phyloP scores from a whole-genome alignment of 2,888 invertebrate genomes.

The Prosapia bicincta region DNA sequence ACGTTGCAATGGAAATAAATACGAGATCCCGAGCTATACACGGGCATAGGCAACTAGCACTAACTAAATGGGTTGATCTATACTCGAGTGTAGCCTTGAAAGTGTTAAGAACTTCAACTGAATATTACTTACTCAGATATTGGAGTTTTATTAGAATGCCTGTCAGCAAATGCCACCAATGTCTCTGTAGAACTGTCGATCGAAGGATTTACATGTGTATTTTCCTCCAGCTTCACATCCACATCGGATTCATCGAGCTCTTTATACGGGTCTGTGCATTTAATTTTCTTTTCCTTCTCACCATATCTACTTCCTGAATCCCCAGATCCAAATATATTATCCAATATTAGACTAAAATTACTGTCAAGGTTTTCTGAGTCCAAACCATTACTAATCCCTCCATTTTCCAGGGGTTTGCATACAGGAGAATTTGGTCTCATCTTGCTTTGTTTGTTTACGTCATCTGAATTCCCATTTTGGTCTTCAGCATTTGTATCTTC shows the following conservation, averaged over 20 bases:
- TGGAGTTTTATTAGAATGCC: not conserved
- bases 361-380: not conserved
- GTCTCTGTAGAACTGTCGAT: not conserved
- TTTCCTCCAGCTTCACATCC: not conserved
- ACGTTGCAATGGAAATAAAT: no score
- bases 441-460: not conserved
- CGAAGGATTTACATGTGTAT: not conserved
- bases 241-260: not conserved
- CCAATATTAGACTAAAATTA: not conserved
- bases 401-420: not conserved
- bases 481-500: constrained; percentile 33
- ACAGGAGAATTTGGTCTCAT: not conserved
- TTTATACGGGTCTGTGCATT: not conserved
- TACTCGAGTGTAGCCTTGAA: no score
- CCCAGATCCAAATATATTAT: not conserved
- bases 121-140: not conserved
- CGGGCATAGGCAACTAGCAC: no score
- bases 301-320: not conserved
- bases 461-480: constrained; percentile 40
- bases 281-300: not conserved
- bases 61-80: no score
- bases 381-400: not conserved
- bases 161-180: not conserved
- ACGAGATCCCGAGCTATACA: no score
- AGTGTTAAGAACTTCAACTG: not conserved